Evolutionary conservation across 2,797 vertebrate species (phyloP), one percentile per base, ranked within the genome.

Genomic region (Antennarius maculatus): DNA sequence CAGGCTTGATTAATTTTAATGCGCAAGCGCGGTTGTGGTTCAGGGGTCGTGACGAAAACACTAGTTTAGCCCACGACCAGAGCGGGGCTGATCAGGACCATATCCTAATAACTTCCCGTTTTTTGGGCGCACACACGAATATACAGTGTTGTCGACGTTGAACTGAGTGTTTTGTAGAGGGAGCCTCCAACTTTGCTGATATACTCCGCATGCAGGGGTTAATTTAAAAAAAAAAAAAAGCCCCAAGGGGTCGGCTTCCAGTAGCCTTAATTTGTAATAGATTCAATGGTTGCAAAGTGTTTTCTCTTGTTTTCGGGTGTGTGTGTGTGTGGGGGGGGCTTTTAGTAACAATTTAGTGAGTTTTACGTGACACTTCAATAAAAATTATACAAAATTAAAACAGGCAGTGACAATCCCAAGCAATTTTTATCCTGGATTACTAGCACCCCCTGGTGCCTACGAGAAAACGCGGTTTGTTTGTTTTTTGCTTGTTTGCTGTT

Each of bases 131-230:
- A 6, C 34, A 31, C 52, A 46, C 60, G 18, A 18, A 15, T 14
- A 12, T 2, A 27, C 46, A 54, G 52, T 7, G 49, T 28, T 54
- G 46, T 54, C 50, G 27, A 29, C 42, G 13, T 66, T 64, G 42
- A 46, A 29, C 18, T 27, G 48, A 41, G 13, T 71, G 52, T 77
- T 66, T 72, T 39, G 46, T 56, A 52, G 47, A 55, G 50, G 68
- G 48, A 53, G 56, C 29, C 41, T 61, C 46, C 57, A 78, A 69
- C 83, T 41, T 42, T 49, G 57, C 59, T 60, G 75, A 73, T 79
- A 68, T 53, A 51, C 58, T 77, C 86, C 72, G 67, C 88, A 83
- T n/a, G 82, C 65, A 91, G 61, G 89, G 89, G 87, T 92, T 90
- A 90, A 83, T 86, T 83, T 81, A 61, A 54, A 57, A 17, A 34